Conservation (phyloP, 1,140 invertebrate genomes). For the Atopsyche davidsoni region DNA sequence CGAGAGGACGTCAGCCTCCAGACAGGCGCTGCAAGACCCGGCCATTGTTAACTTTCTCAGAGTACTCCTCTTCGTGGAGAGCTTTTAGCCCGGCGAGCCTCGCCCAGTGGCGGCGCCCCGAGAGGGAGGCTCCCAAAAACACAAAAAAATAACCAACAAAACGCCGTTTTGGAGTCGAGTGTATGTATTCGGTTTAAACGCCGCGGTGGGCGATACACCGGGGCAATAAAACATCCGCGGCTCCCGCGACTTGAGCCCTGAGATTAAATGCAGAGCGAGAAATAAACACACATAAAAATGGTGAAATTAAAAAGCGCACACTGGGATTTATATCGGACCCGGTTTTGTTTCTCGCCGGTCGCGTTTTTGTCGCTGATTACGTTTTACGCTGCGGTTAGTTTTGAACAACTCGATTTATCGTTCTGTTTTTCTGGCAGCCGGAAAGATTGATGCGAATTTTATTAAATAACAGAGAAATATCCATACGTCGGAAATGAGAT, state of each 20-base stretch:
- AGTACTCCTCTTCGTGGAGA: constrained; percentile 9
- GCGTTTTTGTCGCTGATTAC: too few species aligned
- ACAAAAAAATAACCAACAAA: constrained; percentile 21
- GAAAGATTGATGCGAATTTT: too few species aligned
- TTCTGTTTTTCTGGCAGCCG: too few species aligned
- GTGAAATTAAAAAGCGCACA: constrained; percentile 24
- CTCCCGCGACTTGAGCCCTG: background rate
- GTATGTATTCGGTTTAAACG: constrained; percentile 13
- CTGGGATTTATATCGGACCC: too few species aligned
- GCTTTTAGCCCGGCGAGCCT: constrained; percentile 20
- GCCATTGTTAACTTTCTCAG: constrained; percentile 25
- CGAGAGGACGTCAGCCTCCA: too few species aligned
- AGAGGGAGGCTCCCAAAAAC: too few species aligned
- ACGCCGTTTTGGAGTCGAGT: constrained; percentile 15
- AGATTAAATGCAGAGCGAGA: constrained; percentile 11
- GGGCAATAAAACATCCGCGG: constrained; percentile 1
- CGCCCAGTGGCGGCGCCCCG: constrained; percentile 12
- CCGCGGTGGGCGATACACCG: constrained; percentile 3
- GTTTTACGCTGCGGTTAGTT: too few species aligned
- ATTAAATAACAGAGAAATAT: too few species aligned
- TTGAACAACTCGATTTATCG: too few species aligned
- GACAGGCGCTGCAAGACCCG: constrained; percentile 4
- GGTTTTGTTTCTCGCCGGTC: too few species aligned
- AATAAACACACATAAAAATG: constrained; percentile 23
- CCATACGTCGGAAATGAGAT: too few species aligned